Evolutionary conservation across 1,140 invertebrate species (phyloP).

Genomic region (Pseudomyrmex pallidus): DNA sequence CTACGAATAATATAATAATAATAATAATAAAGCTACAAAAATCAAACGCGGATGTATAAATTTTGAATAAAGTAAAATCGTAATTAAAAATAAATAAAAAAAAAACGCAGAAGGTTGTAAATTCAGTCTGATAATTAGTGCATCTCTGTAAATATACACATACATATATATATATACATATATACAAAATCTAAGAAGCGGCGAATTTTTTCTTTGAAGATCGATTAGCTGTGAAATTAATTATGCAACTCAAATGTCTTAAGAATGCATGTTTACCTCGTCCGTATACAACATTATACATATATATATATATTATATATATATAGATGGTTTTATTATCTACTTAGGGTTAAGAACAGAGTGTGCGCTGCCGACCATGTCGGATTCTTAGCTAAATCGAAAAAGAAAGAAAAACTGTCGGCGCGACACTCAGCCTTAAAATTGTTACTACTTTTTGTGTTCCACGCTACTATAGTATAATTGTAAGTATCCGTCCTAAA

Average conservation of each 20-base stretch:
- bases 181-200: not conserved
- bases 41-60: too few species aligned
- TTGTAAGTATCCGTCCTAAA: constrained; percentile 69
- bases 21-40: too few species aligned
- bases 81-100: too few species aligned
- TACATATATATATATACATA: too few species aligned
- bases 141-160: too few species aligned
- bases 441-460: constrained; percentile 36
- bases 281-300: constrained; percentile 25
- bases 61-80: too few species aligned
- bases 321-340: constrained; percentile 30
- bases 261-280: constrained; percentile 19
- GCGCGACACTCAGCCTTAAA: constrained; percentile 40
- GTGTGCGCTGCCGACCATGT: not conserved
- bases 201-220: not conserved
- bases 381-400: not conserved
- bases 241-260: not conserved
- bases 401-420: not conserved
- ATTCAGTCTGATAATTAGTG: too few species aligned
- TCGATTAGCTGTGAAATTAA: not conserved
- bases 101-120: too few species aligned
- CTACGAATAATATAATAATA: too few species aligned
- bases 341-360: constrained; percentile 13
- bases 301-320: too few species aligned
- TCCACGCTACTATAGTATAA: constrained; percentile 46